Evolutionary conservation across 1,140 invertebrate species (phyloP), one percentile per base, ranked within the genome.

Genomic region (Hesperophylax magnus): DNA sequence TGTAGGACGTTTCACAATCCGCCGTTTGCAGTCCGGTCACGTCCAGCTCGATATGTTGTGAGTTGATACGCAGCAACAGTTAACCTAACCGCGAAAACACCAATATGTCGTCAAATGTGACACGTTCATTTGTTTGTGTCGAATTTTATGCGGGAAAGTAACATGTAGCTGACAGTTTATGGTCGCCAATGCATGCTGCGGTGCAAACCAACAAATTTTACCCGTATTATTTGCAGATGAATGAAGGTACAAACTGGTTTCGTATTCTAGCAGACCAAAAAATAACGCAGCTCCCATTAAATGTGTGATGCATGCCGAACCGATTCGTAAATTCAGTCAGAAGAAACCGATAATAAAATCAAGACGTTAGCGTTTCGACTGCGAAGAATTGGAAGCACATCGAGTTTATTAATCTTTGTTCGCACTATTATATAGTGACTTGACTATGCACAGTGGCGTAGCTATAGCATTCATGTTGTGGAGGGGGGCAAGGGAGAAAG

Each of bases 71-170:
- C 69, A 72, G 69, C 52, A 72, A 72, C 69, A 72, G 69, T 72
- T 52, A 72, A 72, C 18, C 69, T n/a, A 22, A 67, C 69, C 34
- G 34, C 69, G 69, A 72, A 53, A 17, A 72, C 47, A 72, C 52
- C 69, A 72, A 72, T 72, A 72, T 72, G 69, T 53, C 69, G 69
- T 72, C n/a, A 53, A 72, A 53, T 24, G 69, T 53, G 22, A 47
- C 20, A 6, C 39, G 69, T 72, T 53, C 39, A 72, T 72, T 72
- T 72, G 69, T 53, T 52, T 72, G 39, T 17, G 69, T 6, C 22
- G 31, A 67, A 72, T 52, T 53, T 72, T 72, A 72, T 72, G 69
- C 69, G 69, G 52, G 69, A 72, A 24, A 22, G 69, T 24, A 72
- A 53, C 18, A 53, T 52, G 69, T 53, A 72, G 24, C 9, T n/a